These are phyloP conservation scores for Piezodorus guildinii DNA, from an alignment of 1,140 invertebrate genomes.

Conservation along the genomic window DNA sequence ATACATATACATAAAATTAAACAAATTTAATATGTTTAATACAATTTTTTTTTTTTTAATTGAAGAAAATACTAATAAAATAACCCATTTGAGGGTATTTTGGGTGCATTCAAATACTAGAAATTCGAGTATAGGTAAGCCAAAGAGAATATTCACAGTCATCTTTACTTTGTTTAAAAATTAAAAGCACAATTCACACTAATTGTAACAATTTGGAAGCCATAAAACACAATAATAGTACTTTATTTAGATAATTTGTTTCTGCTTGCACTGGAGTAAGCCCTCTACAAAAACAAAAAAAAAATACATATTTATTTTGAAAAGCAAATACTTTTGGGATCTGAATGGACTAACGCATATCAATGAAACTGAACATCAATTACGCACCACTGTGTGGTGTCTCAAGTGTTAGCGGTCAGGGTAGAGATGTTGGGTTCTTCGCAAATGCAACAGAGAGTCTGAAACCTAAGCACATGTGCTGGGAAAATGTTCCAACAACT, in stretches of 20 bases:
- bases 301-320: not conserved
- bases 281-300: slow-evolving; percentile 42
- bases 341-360: too few relatives aligned
- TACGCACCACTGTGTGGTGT: too few relatives aligned
- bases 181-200: slow-evolving; percentile 13
- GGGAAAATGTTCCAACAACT: too few relatives aligned
- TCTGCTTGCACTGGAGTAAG: slow-evolving; percentile 84
- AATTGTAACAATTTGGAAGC: not conserved
- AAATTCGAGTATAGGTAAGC: slow-evolving; percentile 90
- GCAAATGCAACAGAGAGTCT: too few relatives aligned
- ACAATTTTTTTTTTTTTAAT: slow-evolving; percentile 7
- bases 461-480: too few relatives aligned
- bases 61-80: slow-evolving; percentile 76
- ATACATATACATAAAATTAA: too few relatives aligned
- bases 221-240: slow-evolving; percentile 31
- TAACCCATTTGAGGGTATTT: slow-evolving; percentile 94
- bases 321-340: too few relatives aligned
- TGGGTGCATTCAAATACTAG: slow-evolving; percentile 90
- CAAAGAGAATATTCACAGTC: slow-evolving; percentile 93
- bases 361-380: too few relatives aligned
- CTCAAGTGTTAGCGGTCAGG: too few relatives aligned
- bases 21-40: not conserved
- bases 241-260: slow-evolving; percentile 81
- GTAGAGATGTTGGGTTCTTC: too few relatives aligned
- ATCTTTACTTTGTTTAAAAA: slow-evolving; percentile 94